Conservation (phyloP, 2,113 vertebrate genomes). For the Crypturellus undulatus region DNA sequence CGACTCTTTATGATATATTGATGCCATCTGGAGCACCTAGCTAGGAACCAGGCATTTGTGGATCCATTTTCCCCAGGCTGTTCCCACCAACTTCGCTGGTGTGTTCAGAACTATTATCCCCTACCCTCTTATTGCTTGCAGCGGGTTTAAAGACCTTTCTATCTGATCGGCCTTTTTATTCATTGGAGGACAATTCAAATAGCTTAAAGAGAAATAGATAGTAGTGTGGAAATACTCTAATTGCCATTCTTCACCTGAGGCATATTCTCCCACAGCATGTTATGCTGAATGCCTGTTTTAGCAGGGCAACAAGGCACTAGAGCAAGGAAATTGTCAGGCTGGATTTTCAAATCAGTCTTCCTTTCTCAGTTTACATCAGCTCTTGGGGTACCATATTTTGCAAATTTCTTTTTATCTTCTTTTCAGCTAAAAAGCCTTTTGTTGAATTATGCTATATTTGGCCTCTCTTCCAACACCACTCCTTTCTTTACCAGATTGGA, state of each 20-base stretch:
- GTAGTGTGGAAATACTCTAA: not conserved
- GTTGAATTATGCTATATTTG: not conserved
- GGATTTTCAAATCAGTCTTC: not conserved
- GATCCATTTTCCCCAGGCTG: not conserved
- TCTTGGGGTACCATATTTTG: not conserved
- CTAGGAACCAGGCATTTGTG: slow-evolving; percentile 29
- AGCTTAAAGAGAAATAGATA: not conserved
- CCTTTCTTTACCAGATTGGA: not conserved
- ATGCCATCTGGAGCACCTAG: slow-evolving; percentile 58
- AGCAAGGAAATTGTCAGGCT: not conserved
- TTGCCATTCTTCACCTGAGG: not conserved
- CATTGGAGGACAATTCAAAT: not conserved
- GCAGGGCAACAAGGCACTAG: not conserved
- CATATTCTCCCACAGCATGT: not conserved
- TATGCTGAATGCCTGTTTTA: not conserved
- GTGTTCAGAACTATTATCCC: slow-evolving; percentile 18
- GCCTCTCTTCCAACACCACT: fast-evolving
- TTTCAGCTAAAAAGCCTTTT: not conserved
- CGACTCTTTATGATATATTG: slow-evolving; percentile 57
- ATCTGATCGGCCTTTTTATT: not conserved
- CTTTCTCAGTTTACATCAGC: not conserved
- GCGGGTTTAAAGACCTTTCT: slow-evolving; percentile 21
- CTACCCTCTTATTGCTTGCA: not conserved
- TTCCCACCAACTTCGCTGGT: not conserved
- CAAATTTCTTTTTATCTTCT: not conserved